phyloP scores from a whole-genome alignment of 2,888 invertebrate genomes.

The Napeogenes inachia region DNA sequence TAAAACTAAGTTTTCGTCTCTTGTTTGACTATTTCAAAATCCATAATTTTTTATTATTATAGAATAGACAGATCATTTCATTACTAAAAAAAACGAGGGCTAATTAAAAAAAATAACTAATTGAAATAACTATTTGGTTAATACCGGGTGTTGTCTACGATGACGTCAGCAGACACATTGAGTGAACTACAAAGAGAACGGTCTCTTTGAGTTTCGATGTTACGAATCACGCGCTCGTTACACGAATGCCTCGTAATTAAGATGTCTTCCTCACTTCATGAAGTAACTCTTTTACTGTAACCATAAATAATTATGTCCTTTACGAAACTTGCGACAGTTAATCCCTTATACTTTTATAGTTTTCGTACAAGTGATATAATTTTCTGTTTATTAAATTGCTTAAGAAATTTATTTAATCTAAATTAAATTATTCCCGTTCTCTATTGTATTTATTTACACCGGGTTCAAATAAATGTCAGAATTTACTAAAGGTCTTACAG shows the following conservation, averaged over 20 bases:
- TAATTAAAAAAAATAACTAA: too few species aligned
- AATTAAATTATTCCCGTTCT: too few species aligned
- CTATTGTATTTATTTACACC: too few species aligned
- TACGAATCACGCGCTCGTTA: slow-evolving; percentile 49
- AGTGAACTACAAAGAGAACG: slow-evolving; percentile 15
- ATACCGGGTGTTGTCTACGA: slow-evolving; percentile 7
- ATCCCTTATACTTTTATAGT: neutral
- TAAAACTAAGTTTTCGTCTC: too few species aligned
- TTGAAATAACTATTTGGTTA: too few species aligned
- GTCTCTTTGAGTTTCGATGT: slow-evolving; percentile 28
- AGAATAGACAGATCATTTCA: too few species aligned
- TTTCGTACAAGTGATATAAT: neutral
- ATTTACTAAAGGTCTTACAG: too few species aligned
- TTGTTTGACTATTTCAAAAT: too few species aligned
- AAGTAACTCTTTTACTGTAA: slow-evolving; percentile 40
- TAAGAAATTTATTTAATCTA: too few species aligned
- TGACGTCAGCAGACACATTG: slow-evolving; percentile 27
- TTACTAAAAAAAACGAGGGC: too few species aligned
- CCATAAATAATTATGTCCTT: slow-evolving; percentile 16
- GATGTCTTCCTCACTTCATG: slow-evolving; percentile 46
- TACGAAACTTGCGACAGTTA: slow-evolving; percentile 11
- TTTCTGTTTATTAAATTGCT: neutral
- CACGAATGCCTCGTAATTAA: slow-evolving; percentile 61
- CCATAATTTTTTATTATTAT: too few species aligned
- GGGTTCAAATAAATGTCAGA: too few species aligned